phyloP scores from a whole-genome alignment of 2,113 vertebrate species.

The Syngnathoides biaculeatus region DNA sequence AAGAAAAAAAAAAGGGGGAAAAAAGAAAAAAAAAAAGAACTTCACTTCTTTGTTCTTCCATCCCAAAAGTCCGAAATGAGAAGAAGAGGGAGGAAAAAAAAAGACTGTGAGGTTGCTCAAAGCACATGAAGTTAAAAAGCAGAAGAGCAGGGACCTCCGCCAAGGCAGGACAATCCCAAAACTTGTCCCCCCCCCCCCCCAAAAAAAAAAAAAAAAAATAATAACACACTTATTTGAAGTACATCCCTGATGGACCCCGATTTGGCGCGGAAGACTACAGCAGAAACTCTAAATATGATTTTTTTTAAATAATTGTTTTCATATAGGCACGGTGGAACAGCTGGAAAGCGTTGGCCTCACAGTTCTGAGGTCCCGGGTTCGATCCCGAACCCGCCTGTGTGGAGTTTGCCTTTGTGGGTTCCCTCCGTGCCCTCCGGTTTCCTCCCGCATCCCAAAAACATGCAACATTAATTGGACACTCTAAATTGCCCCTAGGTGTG shows the following conservation, averaged over 20 bases:
- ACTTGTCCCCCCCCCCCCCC: neutral
- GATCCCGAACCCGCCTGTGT: too few species aligned
- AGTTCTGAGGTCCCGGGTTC: too few species aligned
- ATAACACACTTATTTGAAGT: neutral
- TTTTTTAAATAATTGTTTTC: too few species aligned
- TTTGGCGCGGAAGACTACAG: neutral
- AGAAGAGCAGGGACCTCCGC: neutral
- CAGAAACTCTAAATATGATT: neutral
- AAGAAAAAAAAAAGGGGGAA: conserved; percentile 7
- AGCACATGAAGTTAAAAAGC: neutral
- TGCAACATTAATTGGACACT: too few species aligned
- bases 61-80: conserved; percentile 16
- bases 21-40: conserved; percentile 27
- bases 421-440: too few species aligned
- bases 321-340: too few species aligned
- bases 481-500: too few species aligned
- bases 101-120: conserved; percentile 7
- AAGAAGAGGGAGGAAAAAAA: conserved; percentile 3
- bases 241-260: neutral
- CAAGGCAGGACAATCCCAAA: neutral
- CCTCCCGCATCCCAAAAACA: too few species aligned
- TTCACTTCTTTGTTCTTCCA: conserved; percentile 51
- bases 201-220: neutral
- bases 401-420: too few species aligned
- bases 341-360: too few species aligned